Evolutionary conservation across 2,888 invertebrate genomes (phyloP), one percentile per base, ranked within the genome.

Genomic region (Cryptocephalus moraei): DNA sequence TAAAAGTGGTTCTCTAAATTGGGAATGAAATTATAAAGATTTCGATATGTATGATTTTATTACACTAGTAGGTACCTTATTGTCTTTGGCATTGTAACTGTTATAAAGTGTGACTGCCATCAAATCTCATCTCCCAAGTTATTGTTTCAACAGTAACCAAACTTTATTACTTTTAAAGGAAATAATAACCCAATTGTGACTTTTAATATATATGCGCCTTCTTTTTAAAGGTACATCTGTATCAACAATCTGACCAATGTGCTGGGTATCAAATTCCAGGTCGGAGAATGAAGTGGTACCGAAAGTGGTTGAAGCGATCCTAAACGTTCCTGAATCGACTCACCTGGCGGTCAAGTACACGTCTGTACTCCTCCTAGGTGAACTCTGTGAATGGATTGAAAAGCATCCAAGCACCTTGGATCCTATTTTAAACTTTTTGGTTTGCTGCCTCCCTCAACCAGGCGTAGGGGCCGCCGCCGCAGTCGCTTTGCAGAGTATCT

Each of bases 341-440:
- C 96, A 96, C 67, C 77, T 89, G 32, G 91, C 91, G 0, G 91
- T 97, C 0, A 79, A 89, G 47, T 84, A 87, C 66, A 95, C 95
- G 0, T 91, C 93, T 57, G 82, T 93, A 48, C 75, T 86, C 56
- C 73, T 95, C 43, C 73, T 95, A 41, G 94, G 93, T 1, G 93
- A 95, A 72, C 75, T 95, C 36, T 86, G 90, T 66, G 96, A 97
- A 67, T 97, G 96, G 96, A 85, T 96, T 45, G 88, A 92, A 63
- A 79, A 80, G 58, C 93, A 95, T 73, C 80, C 90, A 0, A 80
- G 82, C 54, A 82, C 84, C 43, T 71, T 94, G 57, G 88, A 89
- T 71, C 84, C 89, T 10, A 82, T 88, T 42, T 73, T 93, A 49
- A 86, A 90, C 70, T 88, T 86, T 63, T 73, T 93, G 32, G 73